Evolutionary conservation across 2,113 vertebrate genomes (phyloP).

Genomic region (Himantopus leucocephalus): DNA sequence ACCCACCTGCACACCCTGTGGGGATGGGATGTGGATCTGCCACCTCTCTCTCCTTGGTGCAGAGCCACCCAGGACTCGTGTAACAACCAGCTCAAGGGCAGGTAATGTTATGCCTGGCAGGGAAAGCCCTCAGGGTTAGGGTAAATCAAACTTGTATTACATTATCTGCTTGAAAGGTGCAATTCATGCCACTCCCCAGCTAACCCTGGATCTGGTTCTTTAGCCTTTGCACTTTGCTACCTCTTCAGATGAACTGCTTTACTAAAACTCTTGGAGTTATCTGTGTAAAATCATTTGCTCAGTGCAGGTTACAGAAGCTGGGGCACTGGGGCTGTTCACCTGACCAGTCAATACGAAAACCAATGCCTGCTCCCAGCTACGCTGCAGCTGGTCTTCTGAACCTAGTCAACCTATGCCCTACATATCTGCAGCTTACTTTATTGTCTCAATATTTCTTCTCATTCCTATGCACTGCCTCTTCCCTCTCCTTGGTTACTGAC

Average conservation of each 20-base stretch:
- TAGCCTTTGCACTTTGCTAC: background rate
- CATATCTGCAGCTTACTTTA: background rate
- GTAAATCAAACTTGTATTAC: background rate
- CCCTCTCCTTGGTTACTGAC: background rate
- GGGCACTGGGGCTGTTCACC: background rate
- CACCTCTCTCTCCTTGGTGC: background rate
- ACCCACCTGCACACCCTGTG: background rate
- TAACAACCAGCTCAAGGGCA: background rate
- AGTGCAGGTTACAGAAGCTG: background rate
- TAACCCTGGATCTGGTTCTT: background rate
- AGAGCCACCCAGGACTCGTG: background rate
- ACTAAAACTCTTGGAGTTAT: background rate
- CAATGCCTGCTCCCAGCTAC: background rate
- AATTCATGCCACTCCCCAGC: background rate
- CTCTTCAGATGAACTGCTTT: background rate
- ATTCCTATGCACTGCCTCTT: background rate
- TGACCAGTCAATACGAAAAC: accelerated
- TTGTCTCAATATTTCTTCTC: background rate
- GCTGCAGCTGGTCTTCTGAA: background rate
- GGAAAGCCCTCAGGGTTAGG: background rate
- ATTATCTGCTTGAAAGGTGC: background rate
- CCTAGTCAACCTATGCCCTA: background rate
- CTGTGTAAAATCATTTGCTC: background rate
- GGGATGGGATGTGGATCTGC: background rate
- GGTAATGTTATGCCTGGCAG: background rate